These are phyloP conservation scores for Labia minor DNA, from an alignment of 2,888 invertebrate species.

Conservation along the genomic window DNA sequence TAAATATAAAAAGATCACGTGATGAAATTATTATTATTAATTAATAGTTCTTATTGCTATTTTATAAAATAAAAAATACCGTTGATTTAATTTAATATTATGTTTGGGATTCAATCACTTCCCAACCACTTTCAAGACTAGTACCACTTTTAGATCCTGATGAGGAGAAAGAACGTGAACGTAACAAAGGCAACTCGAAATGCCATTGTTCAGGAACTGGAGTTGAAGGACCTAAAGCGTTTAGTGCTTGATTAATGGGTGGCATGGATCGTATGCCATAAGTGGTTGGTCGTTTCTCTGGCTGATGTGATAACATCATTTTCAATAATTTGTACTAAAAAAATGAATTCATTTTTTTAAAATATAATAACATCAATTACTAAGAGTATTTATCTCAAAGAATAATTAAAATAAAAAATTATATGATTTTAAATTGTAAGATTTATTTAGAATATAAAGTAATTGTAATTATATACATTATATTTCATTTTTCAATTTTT, in stretches of 20 bases:
- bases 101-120: not conserved
- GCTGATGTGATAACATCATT: constrained; percentile 64
- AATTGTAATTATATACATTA: too few relatives aligned
- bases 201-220: constrained; percentile 37
- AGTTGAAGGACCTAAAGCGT: constrained; percentile 27
- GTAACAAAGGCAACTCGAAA: constrained; percentile 41
- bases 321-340: constrained; percentile 58
- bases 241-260: constrained; percentile 43
- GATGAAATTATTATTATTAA: too few relatives aligned
- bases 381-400: not conserved
- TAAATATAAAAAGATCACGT: too few relatives aligned
- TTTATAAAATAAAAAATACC: too few relatives aligned
- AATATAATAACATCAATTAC: not conserved
- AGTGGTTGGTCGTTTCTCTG: constrained; percentile 63
- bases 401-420: not conserved
- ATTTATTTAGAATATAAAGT: too few relatives aligned
- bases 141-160: not conserved
- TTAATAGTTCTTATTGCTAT: too few relatives aligned
- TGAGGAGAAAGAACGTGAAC: not conserved
- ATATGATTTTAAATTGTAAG: not conserved
- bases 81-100: too few relatives aligned
- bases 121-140: not conserved
- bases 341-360: constrained; percentile 24
- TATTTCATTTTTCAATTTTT: too few relatives aligned
- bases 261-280: constrained; percentile 54